Evolutionary conservation across 2,113 vertebrate species (phyloP).

Genomic region (Nothoprocta perdicaria): DNA sequence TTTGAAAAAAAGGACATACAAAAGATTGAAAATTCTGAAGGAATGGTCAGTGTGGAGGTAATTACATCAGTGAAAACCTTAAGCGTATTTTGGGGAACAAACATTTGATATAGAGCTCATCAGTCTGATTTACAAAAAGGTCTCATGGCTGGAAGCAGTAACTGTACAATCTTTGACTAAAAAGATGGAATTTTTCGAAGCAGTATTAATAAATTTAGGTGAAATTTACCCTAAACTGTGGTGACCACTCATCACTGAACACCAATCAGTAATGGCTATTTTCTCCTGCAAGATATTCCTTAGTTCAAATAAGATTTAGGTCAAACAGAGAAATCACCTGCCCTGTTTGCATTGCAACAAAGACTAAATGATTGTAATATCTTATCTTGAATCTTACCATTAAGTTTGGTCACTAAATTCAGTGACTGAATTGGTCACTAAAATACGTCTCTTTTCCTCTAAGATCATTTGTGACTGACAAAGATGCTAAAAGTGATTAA

Average conservation of each 20-base stretch:
- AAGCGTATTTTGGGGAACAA: not conserved
- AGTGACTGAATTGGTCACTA: not conserved
- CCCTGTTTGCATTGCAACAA: not conserved
- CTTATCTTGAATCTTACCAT: not conserved
- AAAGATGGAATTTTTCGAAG: not conserved
- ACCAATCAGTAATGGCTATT: not conserved
- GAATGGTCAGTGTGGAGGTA: not conserved
- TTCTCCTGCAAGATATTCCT: not conserved
- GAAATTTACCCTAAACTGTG: not conserved
- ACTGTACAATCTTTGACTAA: not conserved
- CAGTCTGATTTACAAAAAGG: not conserved
- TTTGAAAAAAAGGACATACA: not conserved
- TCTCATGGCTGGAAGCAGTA: not conserved
- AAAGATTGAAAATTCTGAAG: not conserved
- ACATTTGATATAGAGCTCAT: not conserved
- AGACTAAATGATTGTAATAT: not conserved
- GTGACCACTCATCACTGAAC: not conserved
- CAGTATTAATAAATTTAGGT: not conserved
- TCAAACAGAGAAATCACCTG: not conserved
- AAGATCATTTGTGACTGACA: not conserved
- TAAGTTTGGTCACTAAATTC: no score
- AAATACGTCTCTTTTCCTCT: not conserved
- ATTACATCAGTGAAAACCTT: not conserved
- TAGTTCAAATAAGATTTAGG: not conserved
- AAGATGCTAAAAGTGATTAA: not conserved